phyloP scores from a whole-genome alignment of 2,888 invertebrate species.

The Amblyteles armatorius region DNA sequence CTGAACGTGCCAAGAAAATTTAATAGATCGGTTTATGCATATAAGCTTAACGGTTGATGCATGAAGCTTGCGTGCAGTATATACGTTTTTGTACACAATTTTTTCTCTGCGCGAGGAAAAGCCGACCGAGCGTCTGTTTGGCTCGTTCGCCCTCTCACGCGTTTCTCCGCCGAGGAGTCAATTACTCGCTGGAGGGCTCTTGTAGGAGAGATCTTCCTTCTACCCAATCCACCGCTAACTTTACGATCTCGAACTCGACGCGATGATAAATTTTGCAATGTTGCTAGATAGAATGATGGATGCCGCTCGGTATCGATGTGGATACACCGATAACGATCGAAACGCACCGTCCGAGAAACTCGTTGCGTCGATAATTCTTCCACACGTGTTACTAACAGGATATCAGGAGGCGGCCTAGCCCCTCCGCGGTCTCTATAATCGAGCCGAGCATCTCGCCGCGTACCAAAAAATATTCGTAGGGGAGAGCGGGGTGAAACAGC shows the following conservation, averaged over 20 bases:
- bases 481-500: not conserved
- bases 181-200: slow-evolving; percentile 50
- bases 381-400: not conserved
- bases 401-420: slow-evolving; percentile 12
- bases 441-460: slow-evolving; percentile 8
- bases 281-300: slow-evolving; percentile 46
- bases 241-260: slow-evolving; percentile 18
- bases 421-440: slow-evolving; percentile 26
- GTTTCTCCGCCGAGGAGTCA: slow-evolving; percentile 33
- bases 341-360: slow-evolving; percentile 45
- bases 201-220: slow-evolving; percentile 36
- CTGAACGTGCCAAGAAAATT: too few species aligned
- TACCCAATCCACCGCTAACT: slow-evolving; percentile 47
- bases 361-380: slow-evolving; percentile 30
- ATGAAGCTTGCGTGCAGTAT: too few species aligned
- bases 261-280: slow-evolving; percentile 50
- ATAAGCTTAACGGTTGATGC: too few species aligned
- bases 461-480: slow-evolving; percentile 35
- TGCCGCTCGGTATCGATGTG: slow-evolving; percentile 39
- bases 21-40: too few species aligned
- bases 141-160: not conserved
- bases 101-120: not conserved
- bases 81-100: not conserved
- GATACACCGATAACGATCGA: slow-evolving; percentile 59
- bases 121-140: not conserved